phyloP scores from a whole-genome alignment of 2,888 invertebrate genomes.

The Willowsia nigromaculata region DNA sequence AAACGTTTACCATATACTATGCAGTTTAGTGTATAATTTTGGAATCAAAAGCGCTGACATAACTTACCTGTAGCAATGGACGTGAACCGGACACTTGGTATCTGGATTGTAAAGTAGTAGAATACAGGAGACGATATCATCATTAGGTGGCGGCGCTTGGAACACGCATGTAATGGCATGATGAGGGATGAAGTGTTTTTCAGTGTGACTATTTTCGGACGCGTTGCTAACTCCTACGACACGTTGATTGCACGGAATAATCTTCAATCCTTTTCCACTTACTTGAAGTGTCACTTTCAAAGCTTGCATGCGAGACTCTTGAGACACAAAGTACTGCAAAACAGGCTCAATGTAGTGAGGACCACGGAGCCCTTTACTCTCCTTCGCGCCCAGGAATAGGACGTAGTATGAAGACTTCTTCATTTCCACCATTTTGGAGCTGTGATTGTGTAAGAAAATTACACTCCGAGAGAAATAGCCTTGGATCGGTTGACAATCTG shows the following conservation, averaged over 20 bases:
- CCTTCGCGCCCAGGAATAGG: slow-evolving; percentile 97
- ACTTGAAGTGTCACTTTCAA: slow-evolving; percentile 94
- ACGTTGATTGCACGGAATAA: slow-evolving; percentile 85
- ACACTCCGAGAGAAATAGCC: not conserved
- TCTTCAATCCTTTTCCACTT: slow-evolving; percentile 95
- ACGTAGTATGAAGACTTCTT: slow-evolving; percentile 95
- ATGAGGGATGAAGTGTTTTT: slow-evolving; percentile 96
- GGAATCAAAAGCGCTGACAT: too few relatives aligned
- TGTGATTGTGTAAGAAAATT: not conserved
- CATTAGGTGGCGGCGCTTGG: slow-evolving; percentile 85
- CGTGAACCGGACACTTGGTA: slow-evolving; percentile 96
- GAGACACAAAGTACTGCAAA: slow-evolving; percentile 89
- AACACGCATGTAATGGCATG: slow-evolving; percentile 95
- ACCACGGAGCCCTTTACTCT: slow-evolving; percentile 92
- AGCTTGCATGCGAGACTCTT: slow-evolving; percentile 91
- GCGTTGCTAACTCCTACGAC: slow-evolving; percentile 50
- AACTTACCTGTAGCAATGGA: slow-evolving; percentile 95
- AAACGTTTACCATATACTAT: too few relatives aligned
- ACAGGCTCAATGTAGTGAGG: slow-evolving; percentile 92
- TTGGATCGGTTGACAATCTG: not conserved
- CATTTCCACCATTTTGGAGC: slow-evolving; percentile 83
- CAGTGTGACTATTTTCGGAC: slow-evolving; percentile 81
- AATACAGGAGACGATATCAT: slow-evolving; percentile 96
- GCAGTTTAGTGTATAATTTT: too few relatives aligned
- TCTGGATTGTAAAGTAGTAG: slow-evolving; percentile 95